Conservation (phyloP, 2,888 invertebrate species). For the Unio pictorum region DNA sequence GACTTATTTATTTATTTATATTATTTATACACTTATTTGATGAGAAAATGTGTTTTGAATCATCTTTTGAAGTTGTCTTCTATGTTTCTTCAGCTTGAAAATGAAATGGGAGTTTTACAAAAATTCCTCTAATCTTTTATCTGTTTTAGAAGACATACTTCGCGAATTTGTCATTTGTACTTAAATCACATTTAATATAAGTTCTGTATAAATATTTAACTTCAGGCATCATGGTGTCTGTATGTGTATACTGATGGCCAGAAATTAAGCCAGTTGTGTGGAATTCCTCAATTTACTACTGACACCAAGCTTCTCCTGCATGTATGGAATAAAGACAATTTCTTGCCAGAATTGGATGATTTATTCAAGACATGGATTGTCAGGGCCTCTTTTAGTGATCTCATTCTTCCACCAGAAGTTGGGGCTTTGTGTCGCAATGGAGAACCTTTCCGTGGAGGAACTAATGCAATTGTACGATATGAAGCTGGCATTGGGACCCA, state of each 20-base stretch:
- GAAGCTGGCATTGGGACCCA: slow-evolving; percentile 46
- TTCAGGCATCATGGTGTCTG: slow-evolving; percentile 47
- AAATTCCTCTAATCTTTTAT: too few relatives aligned
- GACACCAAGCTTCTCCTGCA: slow-evolving; percentile 37
- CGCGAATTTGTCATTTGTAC: not conserved
- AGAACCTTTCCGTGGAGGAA: slow-evolving; percentile 41
- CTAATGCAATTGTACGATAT: slow-evolving; percentile 42
- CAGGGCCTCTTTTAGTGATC: slow-evolving; percentile 25
- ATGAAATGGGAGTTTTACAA: too few relatives aligned
- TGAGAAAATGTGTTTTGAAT: too few relatives aligned
- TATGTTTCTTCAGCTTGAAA: too few relatives aligned
- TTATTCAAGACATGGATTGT: slow-evolving; percentile 31
- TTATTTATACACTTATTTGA: too few relatives aligned
- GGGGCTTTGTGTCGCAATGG: slow-evolving; percentile 44
- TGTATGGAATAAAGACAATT: slow-evolving; percentile 47
- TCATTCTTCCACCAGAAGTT: slow-evolving; percentile 40
- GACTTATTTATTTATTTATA: too few relatives aligned
- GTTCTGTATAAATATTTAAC: not conserved
- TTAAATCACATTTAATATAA: not conserved
- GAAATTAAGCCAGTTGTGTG: slow-evolving; percentile 35
- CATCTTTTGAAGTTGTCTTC: too few relatives aligned
- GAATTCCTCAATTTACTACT: slow-evolving; percentile 34
- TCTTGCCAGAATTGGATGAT: slow-evolving; percentile 23
- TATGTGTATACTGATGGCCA: slow-evolving; percentile 27
- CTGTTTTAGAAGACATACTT: too few relatives aligned